Evolutionary conservation across 2,797 vertebrate genomes (phyloP).

Genomic region (Poeciliopsis infans): DNA sequence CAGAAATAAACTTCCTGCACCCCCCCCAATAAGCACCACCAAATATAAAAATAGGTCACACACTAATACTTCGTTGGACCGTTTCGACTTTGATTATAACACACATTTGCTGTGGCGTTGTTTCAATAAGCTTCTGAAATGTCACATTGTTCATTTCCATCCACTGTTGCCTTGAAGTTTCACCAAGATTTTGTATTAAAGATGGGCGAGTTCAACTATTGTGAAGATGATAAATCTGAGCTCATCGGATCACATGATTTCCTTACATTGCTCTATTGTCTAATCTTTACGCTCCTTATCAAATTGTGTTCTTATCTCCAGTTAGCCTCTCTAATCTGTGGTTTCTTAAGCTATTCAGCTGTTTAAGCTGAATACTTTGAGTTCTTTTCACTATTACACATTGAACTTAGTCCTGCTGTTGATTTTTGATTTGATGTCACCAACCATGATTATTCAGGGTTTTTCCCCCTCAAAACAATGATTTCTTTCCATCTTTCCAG

Average conservation of each 20-base stretch:
- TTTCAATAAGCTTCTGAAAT: no score
- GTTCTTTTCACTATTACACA: not conserved
- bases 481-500: not conserved
- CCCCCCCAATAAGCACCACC: no score
- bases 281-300: not conserved
- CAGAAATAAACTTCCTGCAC: no score
- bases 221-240: no score
- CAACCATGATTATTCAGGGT: not conserved
- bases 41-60: no score
- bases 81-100: no score
- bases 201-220: no score
- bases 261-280: not conserved
- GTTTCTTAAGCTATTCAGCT: not conserved
- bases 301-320: not conserved
- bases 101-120: no score
- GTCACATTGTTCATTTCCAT: no score
- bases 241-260: not conserved
- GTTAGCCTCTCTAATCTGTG: not conserved
- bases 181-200: no score
- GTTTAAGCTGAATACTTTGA: not conserved
- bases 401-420: not conserved
- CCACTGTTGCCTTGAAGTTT: no score
- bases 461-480: not conserved
- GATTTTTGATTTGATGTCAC: not conserved
- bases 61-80: no score